Conservation (phyloP, 2,797 vertebrate species). For the Lycodopsis pacificus region DNA sequence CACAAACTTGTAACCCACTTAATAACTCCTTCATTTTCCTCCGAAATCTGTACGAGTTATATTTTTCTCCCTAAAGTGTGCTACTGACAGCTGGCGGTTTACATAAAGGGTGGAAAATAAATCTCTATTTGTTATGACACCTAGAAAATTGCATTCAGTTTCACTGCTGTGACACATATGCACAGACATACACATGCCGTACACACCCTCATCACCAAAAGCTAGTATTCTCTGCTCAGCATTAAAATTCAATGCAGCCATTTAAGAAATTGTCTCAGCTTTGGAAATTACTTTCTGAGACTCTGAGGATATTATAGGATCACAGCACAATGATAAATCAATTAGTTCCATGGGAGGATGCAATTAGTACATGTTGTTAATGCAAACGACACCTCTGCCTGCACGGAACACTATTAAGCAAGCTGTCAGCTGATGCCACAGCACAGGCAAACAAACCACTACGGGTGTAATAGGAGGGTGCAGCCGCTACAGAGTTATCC, state of each 20-base stretch:
- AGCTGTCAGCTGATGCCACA: constrained; percentile 45
- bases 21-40: constrained; percentile 2
- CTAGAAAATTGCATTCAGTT: constrained; percentile 27
- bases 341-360: constrained; percentile 66
- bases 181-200: background rate
- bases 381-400: constrained; percentile 53
- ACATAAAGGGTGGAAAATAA: background rate
- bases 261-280: constrained; percentile 55
- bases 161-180: background rate
- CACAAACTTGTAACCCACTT: background rate
- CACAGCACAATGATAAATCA: constrained; percentile 57
- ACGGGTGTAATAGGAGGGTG: background rate
- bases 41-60: constrained; percentile 1
- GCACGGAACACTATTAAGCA: constrained; percentile 51
- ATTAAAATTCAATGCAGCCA: constrained; percentile 55
- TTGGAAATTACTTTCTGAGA: constrained; percentile 52
- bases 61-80: constrained; percentile 9
- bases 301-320: constrained; percentile 53
- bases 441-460: constrained; percentile 25
- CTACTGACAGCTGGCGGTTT: constrained; percentile 36
- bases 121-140: constrained; percentile 13
- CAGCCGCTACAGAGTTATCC: constrained; percentile 27
- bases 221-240: constrained; percentile 38
- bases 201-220: constrained; percentile 11
- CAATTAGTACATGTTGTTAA: constrained; percentile 71